Evolutionary conservation across 2,888 invertebrate genomes (phyloP).

Genomic region (Lycocerus yunnanus): DNA sequence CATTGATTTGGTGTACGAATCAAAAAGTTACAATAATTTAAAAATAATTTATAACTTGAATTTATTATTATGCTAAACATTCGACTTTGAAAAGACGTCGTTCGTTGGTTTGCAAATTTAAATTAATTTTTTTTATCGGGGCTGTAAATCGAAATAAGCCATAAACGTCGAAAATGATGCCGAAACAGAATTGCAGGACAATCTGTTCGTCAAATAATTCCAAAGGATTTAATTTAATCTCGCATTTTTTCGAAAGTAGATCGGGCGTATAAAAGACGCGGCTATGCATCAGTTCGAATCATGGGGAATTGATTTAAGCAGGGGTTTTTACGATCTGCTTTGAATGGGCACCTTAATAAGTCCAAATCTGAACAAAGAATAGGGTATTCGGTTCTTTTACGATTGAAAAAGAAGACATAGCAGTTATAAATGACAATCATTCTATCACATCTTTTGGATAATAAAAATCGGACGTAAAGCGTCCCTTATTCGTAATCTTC

Average conservation of each 20-base stretch:
- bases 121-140: background rate
- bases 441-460: conserved; percentile 32
- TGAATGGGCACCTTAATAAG: conserved; percentile 29
- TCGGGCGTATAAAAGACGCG: conserved; percentile 13
- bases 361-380: conserved; percentile 13
- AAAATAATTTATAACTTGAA: background rate
- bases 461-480: conserved; percentile 35
- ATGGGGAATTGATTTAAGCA: conserved; percentile 20
- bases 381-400: conserved; percentile 18
- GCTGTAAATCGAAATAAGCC: background rate
- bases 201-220: conserved; percentile 3
- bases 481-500: conserved; percentile 8
- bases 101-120: background rate
- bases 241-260: conserved; percentile 5
- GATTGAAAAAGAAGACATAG: conserved; percentile 22
- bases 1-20: conserved; percentile 10
- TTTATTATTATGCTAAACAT: background rate
- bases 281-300: conserved; percentile 11
- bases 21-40: background rate
- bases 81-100: background rate
- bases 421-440: conserved; percentile 37
- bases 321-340: conserved; percentile 25
- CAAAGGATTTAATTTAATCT: conserved; percentile 14
- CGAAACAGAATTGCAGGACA: conserved; percentile 1
- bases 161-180: background rate